Evolutionary conservation across 2,797 vertebrate genomes (phyloP).

Genomic region (Buphagus erythrorhynchus): DNA sequence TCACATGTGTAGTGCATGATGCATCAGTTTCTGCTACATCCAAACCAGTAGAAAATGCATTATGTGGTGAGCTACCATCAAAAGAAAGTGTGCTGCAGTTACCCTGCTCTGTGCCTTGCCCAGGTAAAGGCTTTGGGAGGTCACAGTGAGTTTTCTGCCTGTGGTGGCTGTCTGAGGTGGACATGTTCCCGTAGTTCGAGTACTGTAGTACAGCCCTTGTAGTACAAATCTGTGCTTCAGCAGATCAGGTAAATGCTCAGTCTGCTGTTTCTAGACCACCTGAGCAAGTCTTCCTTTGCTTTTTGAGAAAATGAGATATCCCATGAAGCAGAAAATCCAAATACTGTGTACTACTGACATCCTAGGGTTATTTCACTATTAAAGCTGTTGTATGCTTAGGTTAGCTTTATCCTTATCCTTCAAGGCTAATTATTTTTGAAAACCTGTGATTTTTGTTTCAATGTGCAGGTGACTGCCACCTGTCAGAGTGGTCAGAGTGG

Average conservation of each 20-base stretch:
- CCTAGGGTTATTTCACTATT: neutral
- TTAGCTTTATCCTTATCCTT: neutral
- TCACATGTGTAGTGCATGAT: slow-evolving; percentile 86
- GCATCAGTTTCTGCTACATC: slow-evolving; percentile 72
- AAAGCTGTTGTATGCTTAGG: neutral
- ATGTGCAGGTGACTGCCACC: slow-evolving; percentile 90
- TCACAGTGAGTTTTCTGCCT: neutral
- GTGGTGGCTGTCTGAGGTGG: neutral
- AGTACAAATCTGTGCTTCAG: neutral
- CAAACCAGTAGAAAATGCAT: slow-evolving; percentile 69
- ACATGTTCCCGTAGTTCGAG: neutral
- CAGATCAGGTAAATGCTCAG: neutral
- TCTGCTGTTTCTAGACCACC: neutral
- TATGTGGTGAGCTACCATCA: slow-evolving; percentile 82
- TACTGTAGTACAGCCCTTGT: neutral
- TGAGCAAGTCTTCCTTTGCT: neutral
- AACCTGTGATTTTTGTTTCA: neutral
- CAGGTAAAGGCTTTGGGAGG: slow-evolving; percentile 76
- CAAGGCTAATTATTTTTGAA: neutral
- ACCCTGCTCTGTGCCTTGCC: slow-evolving; percentile 90
- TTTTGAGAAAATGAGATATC: neutral
- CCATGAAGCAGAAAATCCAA: neutral
- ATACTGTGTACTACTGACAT: neutral
- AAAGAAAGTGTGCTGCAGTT: slow-evolving; percentile 80
- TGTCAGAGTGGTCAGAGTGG: slow-evolving; percentile 94